Base-by-base conservation (phyloP, 2,888 invertebrate genomes). In the Oegoconia quadripuncta region DNA sequence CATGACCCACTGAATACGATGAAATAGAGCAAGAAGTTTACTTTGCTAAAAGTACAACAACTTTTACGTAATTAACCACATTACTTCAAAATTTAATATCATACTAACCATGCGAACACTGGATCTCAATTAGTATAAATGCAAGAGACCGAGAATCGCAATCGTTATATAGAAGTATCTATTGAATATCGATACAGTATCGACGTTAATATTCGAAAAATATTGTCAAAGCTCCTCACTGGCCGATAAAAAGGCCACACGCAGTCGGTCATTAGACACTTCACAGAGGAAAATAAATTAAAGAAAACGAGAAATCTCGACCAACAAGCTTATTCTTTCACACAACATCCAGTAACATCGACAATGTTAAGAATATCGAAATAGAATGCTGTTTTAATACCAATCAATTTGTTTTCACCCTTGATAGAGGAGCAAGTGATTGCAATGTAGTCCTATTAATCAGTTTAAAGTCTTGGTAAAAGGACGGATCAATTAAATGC, bases 241-340 rank as follows among this genome's bases (percentile, higher is more conserved):
- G 73, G 66, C 66, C 80, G 80, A 83, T 86, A 86, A 86, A 83
- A 83, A 80, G 86, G 74, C 86, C 86, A 84, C 86, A 83, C 86
- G 74, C 86, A 81, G 73, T 73, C 75, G 70, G 80, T 83, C 84
- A 84, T 86, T 86, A 84, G 84, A 86, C 86, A 84, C 86, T 83
- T 83, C 76, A 73, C 72, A 55, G 60, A 73, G 74, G 70, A 82
- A 84, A 83, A 86, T 86, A 87, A 87, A 86, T 84, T 81, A 81
- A 83, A 81, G 69, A 72, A 80, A 81, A 86, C 82, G 79, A 84
- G 83, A 79, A 79, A 79, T 77, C 80, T 77, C 70, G 70, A 68
- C 67, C 71, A 59, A 66, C 69, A 66, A 69, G 74, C 76, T 71
- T 69, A 75, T 76, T 69, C 66, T 64, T 58, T 49, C 55, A 51